Evolutionary conservation across 2,797 vertebrate species (phyloP).

Genomic region (Micrastur ruficollis): DNA sequence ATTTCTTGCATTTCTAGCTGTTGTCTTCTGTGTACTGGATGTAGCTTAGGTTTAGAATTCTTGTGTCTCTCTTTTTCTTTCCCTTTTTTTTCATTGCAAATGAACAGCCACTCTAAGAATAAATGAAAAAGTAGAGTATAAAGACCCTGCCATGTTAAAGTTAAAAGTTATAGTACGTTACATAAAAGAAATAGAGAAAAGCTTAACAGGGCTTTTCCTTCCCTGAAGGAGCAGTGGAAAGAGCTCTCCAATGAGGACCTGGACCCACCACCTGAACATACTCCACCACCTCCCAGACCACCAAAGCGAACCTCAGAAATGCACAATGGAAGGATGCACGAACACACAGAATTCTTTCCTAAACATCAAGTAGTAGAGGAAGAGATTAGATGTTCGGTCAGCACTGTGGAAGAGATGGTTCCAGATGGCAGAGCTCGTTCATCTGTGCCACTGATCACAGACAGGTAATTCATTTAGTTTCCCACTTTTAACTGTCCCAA

Average conservation of each 20-base stretch:
- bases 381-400: neutral
- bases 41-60: neutral
- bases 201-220: neutral
- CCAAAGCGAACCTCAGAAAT: slow-evolving; percentile 79
- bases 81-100: neutral
- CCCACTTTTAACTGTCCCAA: neutral
- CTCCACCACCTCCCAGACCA: slow-evolving; percentile 86
- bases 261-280: slow-evolving; percentile 88
- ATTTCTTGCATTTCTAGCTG: neutral
- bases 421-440: slow-evolving; percentile 38
- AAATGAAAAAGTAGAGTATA: neutral
- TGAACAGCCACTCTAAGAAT: neutral
- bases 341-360: slow-evolving; percentile 69
- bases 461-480: slow-evolving; percentile 64
- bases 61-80: neutral
- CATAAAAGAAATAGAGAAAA: neutral
- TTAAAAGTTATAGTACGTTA: neutral
- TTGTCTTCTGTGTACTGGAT: neutral
- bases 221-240: slow-evolving; percentile 90
- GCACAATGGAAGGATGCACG: slow-evolving; percentile 80
- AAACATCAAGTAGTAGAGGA: slow-evolving; percentile 54
- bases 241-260: slow-evolving; percentile 92
- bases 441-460: neutral
- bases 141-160: neutral
- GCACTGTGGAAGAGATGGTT: neutral